Conservation (phyloP, 2,888 invertebrate genomes). For the Temnothorax rugatulus region DNA sequence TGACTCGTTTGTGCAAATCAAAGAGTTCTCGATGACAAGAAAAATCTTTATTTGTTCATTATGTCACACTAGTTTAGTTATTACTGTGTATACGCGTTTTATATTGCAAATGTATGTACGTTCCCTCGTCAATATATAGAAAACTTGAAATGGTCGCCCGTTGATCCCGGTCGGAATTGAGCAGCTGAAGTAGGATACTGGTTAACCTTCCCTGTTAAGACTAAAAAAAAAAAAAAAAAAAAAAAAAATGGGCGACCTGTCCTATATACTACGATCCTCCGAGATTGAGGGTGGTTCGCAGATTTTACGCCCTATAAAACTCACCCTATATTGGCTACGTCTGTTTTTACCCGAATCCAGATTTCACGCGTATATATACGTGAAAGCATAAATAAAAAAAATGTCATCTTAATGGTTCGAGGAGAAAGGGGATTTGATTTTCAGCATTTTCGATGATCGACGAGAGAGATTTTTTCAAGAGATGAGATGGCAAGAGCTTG, state of each 20-base stretch:
- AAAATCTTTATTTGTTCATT: background rate
- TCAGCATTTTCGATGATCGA: constrained; percentile 8
- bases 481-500: background rate
- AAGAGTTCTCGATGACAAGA: background rate
- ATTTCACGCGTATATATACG: constrained; percentile 33
- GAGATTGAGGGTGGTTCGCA: constrained; percentile 32
- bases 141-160: background rate
- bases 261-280: background rate
- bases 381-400: constrained; percentile 25
- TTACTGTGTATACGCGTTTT: background rate
- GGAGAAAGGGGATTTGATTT: background rate
- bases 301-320: constrained; percentile 39
- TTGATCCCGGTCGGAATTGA: constrained; percentile 29
- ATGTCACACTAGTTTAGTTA: background rate
- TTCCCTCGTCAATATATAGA: background rate
- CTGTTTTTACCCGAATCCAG: constrained; percentile 32
- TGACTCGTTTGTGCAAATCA: background rate
- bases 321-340: constrained; percentile 12
- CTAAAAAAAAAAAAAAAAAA: constrained; percentile 45
- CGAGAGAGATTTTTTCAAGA: constrained; percentile 15
- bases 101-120: background rate
- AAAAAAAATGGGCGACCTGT: constrained; percentile 20
- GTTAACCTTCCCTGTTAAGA: constrained; percentile 8
- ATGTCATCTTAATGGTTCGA: constrained; percentile 21
- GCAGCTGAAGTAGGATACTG: background rate